Percentiles rank a stretch among this genome's conserved stretches.
These are phyloP conservation scores for Phalera bucephala DNA, from an alignment of 2,888 invertebrate species.

Conservation along the genomic window DNA sequence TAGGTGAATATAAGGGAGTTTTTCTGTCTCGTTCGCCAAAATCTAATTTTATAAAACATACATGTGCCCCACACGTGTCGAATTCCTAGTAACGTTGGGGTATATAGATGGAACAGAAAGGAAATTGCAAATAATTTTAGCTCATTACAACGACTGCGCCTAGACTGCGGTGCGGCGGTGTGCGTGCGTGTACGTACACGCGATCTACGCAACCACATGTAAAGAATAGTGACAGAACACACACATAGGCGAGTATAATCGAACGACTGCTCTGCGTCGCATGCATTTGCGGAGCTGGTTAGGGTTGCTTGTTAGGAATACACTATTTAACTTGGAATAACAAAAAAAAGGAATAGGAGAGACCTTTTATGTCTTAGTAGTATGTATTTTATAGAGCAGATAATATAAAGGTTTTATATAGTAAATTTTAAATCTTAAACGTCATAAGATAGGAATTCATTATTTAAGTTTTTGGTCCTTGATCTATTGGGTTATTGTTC, in stretches of 20 bases:
- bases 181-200: constrained; percentile 29
- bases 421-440: no score
- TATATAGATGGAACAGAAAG: constrained; percentile 39
- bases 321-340: no score
- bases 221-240: constrained; percentile 43
- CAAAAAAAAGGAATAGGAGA: no score
- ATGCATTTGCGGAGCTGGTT: constrained; percentile 37
- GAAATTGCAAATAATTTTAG: constrained; percentile 62
- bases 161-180: constrained; percentile 30
- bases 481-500: no score
- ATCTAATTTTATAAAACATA: constrained; percentile 18
- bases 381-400: no score
- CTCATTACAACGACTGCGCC: constrained; percentile 42
- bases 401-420: no score
- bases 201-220: constrained; percentile 44
- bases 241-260: constrained; percentile 42
- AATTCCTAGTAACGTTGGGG: constrained; percentile 22
- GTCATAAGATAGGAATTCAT: no score
- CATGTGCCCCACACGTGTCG: constrained; percentile 19
- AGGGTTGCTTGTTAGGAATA: constrained; percentile 22
- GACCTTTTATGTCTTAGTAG: no score
- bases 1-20: no score
- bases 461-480: no score
- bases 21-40: constrained; percentile 4
- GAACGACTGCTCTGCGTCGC: constrained; percentile 49